Percentiles rank a stretch among this genome's conserved stretches.
These are phyloP conservation scores for Pogonognathellus flavescens DNA, from an alignment of 1,140 invertebrate genomes.

Conservation along the genomic window DNA sequence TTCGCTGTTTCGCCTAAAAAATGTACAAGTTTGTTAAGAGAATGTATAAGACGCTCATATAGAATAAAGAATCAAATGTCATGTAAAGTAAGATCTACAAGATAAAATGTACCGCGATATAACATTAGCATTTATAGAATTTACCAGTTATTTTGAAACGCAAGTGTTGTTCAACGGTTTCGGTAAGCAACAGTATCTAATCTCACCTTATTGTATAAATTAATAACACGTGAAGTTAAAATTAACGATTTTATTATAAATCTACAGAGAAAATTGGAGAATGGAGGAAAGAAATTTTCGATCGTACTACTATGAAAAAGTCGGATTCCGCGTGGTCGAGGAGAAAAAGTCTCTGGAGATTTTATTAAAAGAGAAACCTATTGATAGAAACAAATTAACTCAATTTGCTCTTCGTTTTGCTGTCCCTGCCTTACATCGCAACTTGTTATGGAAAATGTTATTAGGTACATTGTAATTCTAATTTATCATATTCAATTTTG, in stretches of 20 bases:
- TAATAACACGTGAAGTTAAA: not conserved
- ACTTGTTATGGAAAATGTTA: slow-evolving; percentile 87
- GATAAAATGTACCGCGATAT: slow-evolving; percentile 17
- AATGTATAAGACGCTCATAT: not conserved
- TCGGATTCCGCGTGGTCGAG: slow-evolving; percentile 89
- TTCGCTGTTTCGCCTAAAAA: too few species aligned
- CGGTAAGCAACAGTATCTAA: not conserved
- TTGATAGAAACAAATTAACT: slow-evolving; percentile 84
- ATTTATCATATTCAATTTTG: slow-evolving; percentile 45
- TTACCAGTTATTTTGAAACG: slow-evolving; percentile 4
- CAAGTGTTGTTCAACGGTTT: not conserved
- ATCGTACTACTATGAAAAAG: slow-evolving; percentile 90
- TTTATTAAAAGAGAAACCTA: slow-evolving; percentile 86
- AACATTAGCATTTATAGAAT: slow-evolving; percentile 8
- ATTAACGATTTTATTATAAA: not conserved
- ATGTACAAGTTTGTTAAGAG: not conserved
- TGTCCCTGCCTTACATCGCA: slow-evolving; percentile 84
- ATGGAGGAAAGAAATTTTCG: slow-evolving; percentile 79
- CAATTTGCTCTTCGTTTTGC: slow-evolving; percentile 88
- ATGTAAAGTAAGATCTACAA: not conserved
- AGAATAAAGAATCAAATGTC: not conserved
- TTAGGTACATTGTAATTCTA: slow-evolving; percentile 73
- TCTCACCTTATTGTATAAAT: too few species aligned
- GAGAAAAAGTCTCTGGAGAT: slow-evolving; percentile 95
- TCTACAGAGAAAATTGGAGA: not conserved